A percentile compares a stretch with the other conserved stretches of the same genome.
phyloP scores from a whole-genome alignment of 1,140 invertebrate species.

The Ganaspis sp. region DNA sequence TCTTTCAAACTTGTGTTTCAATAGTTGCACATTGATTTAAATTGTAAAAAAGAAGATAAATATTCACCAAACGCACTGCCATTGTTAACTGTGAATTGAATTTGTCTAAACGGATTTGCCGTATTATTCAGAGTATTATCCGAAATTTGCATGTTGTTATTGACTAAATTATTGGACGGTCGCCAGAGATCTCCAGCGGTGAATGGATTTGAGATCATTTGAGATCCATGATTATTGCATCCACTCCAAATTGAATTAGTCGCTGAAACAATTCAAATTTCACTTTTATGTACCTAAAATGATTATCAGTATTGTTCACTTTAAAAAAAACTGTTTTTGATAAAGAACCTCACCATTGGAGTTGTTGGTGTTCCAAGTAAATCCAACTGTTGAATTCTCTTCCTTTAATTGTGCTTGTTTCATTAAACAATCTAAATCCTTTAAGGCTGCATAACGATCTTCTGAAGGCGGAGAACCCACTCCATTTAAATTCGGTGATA shows the following conservation, averaged over 20 bases:
- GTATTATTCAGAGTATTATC: conserved; percentile 66
- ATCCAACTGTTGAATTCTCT: conserved; percentile 60
- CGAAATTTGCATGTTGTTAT: conserved; percentile 70
- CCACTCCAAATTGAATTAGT: conserved; percentile 66
- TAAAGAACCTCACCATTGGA: conserved; percentile 58
- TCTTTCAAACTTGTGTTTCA: conserved; percentile 1
- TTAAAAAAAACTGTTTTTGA: conserved; percentile 29
- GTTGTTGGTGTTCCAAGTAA: conserved; percentile 70
- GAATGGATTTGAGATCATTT: conserved; percentile 73
- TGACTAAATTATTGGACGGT: conserved; percentile 68
- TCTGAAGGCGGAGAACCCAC: conserved; percentile 77
- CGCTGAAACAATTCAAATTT: conserved; percentile 52
- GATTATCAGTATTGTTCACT: no score
- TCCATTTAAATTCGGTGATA: conserved; percentile 66
- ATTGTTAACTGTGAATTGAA: conserved; percentile 68
- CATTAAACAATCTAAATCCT: conserved; percentile 86
- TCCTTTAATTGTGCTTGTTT: conserved; percentile 75
- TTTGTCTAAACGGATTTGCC: conserved; percentile 71
- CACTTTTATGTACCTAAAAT: no score
- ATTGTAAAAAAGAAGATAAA: conserved; percentile 33
- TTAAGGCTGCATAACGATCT: conserved; percentile 88
- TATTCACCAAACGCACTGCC: conserved; percentile 48
- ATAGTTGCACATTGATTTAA: not conserved
- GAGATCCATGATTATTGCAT: conserved; percentile 63
- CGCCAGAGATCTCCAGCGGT: conserved; percentile 66